Percentiles rank a stretch among this genome's conserved stretches.
Evolutionary conservation across 2,888 invertebrate species (phyloP).

Genomic region (Saturnia pavonia): DNA sequence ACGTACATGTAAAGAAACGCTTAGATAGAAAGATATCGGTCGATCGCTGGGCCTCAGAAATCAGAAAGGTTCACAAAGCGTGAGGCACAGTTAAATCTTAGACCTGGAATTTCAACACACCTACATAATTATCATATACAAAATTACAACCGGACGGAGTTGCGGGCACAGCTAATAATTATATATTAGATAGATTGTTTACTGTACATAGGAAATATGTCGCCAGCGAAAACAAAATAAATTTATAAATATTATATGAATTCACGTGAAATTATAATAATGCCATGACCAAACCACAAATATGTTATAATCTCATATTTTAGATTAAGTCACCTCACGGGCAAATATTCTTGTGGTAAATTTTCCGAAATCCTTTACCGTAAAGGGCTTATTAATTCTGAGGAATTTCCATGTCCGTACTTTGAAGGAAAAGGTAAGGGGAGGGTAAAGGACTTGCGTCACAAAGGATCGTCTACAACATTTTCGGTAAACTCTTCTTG

Average conservation of each 20-base stretch:
- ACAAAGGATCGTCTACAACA: constrained; percentile 62
- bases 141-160: too few species aligned
- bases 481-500: constrained; percentile 47
- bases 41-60: too few species aligned
- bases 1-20: too few species aligned
- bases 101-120: too few species aligned
- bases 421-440: constrained; percentile 58
- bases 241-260: background rate
- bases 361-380: constrained; percentile 52
- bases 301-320: constrained; percentile 8
- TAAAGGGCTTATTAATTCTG: constrained; percentile 67
- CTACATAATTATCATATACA: too few species aligned
- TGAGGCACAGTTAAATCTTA: too few species aligned
- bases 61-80: too few species aligned
- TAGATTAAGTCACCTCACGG: constrained; percentile 42
- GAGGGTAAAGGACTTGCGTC: constrained; percentile 51
- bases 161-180: too few species aligned
- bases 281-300: constrained; percentile 12
- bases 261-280: background rate
- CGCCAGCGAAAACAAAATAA: background rate
- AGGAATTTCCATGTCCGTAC: constrained; percentile 59
- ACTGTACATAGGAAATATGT: background rate
- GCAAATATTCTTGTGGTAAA: constrained; percentile 59
- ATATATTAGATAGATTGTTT: background rate
- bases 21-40: too few species aligned